Evolutionary conservation across 2,113 vertebrate genomes (phyloP), one percentile per base, ranked within the genome.

Genomic region (Gallinago undulata): DNA sequence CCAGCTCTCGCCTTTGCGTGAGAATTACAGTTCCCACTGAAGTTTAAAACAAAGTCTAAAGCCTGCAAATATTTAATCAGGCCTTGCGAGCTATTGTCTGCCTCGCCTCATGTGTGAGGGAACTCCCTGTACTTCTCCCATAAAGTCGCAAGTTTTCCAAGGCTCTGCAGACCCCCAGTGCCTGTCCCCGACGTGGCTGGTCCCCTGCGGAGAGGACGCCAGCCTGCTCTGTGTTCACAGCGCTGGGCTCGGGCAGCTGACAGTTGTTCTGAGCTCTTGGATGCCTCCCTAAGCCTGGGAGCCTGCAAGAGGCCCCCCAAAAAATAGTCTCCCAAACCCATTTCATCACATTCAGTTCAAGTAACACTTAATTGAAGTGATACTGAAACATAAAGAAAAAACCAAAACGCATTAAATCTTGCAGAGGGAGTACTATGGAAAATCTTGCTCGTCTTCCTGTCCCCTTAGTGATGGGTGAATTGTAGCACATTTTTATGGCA

Each of bases 71-170:
- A 82, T 68, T 95, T 63, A 74, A 81, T 96, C 85, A 0, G 43
- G 90, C 82, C 78, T 69, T 39, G 82, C 2, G 50, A 92, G 82
- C 96, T 83, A 92, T 97, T 95, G 94, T 97, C 55, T 96, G 84
- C 7, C 72, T 96, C 2, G 70, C 74, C 66, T 91, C 51, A 35
- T 84, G 89, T 95, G 94, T 74, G 92, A 96, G 93, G 95, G 93
- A 92, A 90, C 96, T 97, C 93, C 94, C 96, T 91, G 87, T 47
- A 28, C 82, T 76, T 68, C 67, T 87, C 22, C 80, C 87, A 66
- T 35, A 31, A 81, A 59, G 35, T 45, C 13, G 13, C 3, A 7
- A 11, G 56, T n/a, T 77, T n/a, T 50, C 30, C 73, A 6, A 69
- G 86, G 27, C 62, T 35, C 57, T 12, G 69, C 92, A 39, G 87